phyloP scores from a whole-genome alignment of 2,888 invertebrate genomes.

The Peribatodes rhomboidaria region DNA sequence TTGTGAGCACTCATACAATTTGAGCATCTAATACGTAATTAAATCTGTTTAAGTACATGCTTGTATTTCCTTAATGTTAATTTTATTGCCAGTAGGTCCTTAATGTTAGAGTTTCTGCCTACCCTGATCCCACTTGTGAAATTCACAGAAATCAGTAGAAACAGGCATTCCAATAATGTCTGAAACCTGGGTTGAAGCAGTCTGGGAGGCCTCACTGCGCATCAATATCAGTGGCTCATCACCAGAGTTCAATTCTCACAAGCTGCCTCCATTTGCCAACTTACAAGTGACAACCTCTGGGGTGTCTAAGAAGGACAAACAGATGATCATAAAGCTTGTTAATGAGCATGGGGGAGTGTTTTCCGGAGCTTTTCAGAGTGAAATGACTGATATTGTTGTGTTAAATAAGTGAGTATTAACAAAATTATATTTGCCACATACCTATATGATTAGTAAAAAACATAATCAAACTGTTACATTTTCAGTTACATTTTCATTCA shows the following conservation, averaged over 20 bases:
- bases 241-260: slow-evolving; percentile 86
- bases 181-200: slow-evolving; percentile 91
- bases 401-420: slow-evolving; percentile 81
- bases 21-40: too few relatives aligned
- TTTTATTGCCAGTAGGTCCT: too few relatives aligned
- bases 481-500: too few relatives aligned
- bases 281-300: slow-evolving; percentile 93
- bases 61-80: too few relatives aligned
- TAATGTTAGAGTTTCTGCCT: too few relatives aligned
- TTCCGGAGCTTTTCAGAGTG: slow-evolving; percentile 82
- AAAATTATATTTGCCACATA: too few relatives aligned
- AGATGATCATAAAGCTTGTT: slow-evolving; percentile 88
- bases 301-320: slow-evolving; percentile 87
- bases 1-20: too few relatives aligned
- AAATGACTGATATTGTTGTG: slow-evolving; percentile 85
- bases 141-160: slow-evolving; percentile 88
- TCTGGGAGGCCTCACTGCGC: slow-evolving; percentile 91
- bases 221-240: slow-evolving; percentile 88
- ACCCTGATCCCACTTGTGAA: neutral
- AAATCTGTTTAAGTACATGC: too few relatives aligned
- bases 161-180: slow-evolving; percentile 91
- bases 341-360: slow-evolving; percentile 90
- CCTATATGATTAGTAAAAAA: too few relatives aligned
- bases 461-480: too few relatives aligned
- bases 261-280: slow-evolving; percentile 91